Conservation (phyloP, 2,113 vertebrate genomes). For the Pelvicachromis taeniatus region DNA sequence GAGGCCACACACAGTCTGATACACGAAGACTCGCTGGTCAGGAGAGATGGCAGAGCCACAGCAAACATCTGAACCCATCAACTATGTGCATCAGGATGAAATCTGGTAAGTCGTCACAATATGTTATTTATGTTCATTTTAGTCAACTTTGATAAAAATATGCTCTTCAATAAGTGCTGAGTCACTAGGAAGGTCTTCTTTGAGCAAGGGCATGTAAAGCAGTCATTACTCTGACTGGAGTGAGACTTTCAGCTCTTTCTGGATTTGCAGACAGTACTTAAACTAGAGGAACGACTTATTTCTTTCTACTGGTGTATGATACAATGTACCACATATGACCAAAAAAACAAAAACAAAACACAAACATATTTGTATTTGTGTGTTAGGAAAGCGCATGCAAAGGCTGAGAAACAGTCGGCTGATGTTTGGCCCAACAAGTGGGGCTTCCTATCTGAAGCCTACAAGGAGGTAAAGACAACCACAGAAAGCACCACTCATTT, state of each 20-base stretch:
- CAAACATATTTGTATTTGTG: background rate
- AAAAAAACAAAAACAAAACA: fast-evolving
- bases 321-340: background rate
- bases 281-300: background rate
- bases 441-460: constrained; percentile 53
- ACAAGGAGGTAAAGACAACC: constrained; percentile 46
- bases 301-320: background rate
- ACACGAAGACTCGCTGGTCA: background rate
- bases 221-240: background rate
- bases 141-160: background rate
- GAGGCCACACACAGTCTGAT: background rate
- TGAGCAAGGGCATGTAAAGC: background rate
- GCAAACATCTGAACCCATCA: constrained; percentile 19
- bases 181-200: background rate
- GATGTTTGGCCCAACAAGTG: constrained; percentile 59
- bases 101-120: constrained; percentile 54
- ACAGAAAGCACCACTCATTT: background rate
- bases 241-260: background rate
- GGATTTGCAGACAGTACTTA: background rate
- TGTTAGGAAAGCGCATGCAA: constrained; percentile 59
- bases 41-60: constrained; percentile 45
- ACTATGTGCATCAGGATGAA: constrained; percentile 65
- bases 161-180: background rate
- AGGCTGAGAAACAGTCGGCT: constrained; percentile 42
- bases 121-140: background rate